A percentile compares a stretch with the other conserved stretches of the same genome.
Conservation (phyloP, 2,888 invertebrate species). For the Pteria penguin region DNA sequence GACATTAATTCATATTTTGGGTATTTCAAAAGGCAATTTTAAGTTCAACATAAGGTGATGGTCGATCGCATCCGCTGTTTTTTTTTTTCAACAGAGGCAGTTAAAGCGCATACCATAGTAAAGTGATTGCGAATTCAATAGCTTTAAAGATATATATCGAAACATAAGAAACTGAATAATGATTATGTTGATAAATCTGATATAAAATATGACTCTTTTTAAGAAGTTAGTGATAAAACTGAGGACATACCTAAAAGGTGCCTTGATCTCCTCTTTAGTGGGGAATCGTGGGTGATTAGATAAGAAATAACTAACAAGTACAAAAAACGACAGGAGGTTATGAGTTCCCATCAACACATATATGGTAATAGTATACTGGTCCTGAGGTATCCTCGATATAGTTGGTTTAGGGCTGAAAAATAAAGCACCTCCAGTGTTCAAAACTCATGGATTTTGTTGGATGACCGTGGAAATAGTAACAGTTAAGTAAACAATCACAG, state of each 20-base stretch:
- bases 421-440: no score
- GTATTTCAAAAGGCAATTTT: no score
- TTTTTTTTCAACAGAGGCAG: no score
- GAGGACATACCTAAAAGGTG: conserved; percentile 59
- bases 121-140: neutral
- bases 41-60: no score
- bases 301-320: conserved; percentile 78
- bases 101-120: neutral
- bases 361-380: conserved; percentile 65
- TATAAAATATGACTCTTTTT: neutral
- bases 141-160: neutral
- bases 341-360: conserved; percentile 74
- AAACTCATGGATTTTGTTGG: no score
- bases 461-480: no score
- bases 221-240: neutral
- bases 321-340: conserved; percentile 75
- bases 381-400: conserved; percentile 55
- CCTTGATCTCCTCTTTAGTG: conserved; percentile 61
- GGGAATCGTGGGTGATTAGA: conserved; percentile 78
- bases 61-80: no score
- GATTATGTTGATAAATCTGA: neutral
- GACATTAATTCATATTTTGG: no score
- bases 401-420: conserved; percentile 68
- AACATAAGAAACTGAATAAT: neutral
- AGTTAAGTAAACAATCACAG: no score